These are phyloP conservation scores for Crotalus viridis DNA, from an alignment of 2,113 vertebrate genomes.

Conservation along the genomic window DNA sequence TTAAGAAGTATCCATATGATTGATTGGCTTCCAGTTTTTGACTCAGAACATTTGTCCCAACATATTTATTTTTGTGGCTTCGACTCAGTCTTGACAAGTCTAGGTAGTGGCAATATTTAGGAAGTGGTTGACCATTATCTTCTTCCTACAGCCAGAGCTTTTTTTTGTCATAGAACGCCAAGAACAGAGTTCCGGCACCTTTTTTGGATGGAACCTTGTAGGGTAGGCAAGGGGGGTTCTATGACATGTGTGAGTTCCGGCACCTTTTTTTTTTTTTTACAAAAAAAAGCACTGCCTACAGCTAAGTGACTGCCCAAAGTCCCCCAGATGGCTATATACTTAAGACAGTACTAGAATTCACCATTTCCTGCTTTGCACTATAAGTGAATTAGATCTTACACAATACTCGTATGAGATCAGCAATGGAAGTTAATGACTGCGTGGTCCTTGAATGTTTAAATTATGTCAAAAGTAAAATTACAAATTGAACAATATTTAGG, in stretches of 20 bases:
- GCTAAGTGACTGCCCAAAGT: background rate
- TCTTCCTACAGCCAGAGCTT: background rate
- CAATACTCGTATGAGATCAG: background rate
- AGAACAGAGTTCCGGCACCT: no score
- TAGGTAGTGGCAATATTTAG: background rate
- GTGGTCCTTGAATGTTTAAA: background rate
- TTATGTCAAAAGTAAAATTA: background rate
- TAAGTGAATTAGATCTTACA: background rate
- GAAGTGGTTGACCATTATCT: background rate
- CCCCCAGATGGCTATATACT: background rate
- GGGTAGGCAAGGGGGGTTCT: no score
- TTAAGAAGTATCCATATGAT: background rate
- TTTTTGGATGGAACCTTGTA: no score
- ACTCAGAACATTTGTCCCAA: background rate
- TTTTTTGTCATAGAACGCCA: no score
- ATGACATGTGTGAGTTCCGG: no score
- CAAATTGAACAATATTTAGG: background rate
- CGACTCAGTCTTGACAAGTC: background rate
- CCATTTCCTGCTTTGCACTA: background rate
- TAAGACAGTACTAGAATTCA: background rate
- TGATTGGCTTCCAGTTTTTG: background rate
- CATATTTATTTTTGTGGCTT: background rate
- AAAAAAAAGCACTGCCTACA: background rate
- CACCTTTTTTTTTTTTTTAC: no score
- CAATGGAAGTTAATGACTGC: background rate